Conservation (phyloP, 2,797 vertebrate genomes). For the Glossophaga mutica region DNA sequence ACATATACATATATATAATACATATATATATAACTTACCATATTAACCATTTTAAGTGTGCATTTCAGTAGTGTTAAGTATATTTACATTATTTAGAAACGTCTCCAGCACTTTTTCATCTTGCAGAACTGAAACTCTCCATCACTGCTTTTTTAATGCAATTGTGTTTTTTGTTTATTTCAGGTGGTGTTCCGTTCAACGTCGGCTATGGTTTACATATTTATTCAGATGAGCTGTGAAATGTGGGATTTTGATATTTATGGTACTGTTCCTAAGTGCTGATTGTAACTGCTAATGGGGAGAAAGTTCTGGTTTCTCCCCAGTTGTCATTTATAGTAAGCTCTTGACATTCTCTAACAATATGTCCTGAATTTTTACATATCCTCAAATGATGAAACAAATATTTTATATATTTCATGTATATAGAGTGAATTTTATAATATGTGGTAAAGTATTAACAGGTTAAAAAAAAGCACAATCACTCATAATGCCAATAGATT, state of each 20-base stretch:
- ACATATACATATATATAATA: background rate
- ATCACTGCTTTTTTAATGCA: background rate
- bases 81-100: background rate
- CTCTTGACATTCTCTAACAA: background rate
- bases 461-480: background rate
- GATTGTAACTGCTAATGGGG: constrained; percentile 14
- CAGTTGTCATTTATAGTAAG: constrained; percentile 33
- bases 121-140: background rate
- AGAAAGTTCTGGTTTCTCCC: constrained; percentile 40
- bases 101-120: background rate
- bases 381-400: background rate
- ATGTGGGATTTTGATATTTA: constrained; percentile 99
- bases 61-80: background rate
- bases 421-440: background rate
- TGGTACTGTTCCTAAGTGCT: constrained; percentile 80
- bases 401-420: background rate
- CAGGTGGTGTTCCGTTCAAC: constrained; percentile 99
- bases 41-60: background rate
- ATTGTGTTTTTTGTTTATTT: constrained; percentile 39
- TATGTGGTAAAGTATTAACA: background rate
- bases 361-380: background rate
- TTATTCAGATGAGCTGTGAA: constrained; percentile 99
- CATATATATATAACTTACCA: background rate
- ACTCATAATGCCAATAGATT: background rate
- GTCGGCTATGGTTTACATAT: constrained; percentile 99